Conservation (phyloP, 2,888 invertebrate genomes). For the Odontomyia ornata region DNA sequence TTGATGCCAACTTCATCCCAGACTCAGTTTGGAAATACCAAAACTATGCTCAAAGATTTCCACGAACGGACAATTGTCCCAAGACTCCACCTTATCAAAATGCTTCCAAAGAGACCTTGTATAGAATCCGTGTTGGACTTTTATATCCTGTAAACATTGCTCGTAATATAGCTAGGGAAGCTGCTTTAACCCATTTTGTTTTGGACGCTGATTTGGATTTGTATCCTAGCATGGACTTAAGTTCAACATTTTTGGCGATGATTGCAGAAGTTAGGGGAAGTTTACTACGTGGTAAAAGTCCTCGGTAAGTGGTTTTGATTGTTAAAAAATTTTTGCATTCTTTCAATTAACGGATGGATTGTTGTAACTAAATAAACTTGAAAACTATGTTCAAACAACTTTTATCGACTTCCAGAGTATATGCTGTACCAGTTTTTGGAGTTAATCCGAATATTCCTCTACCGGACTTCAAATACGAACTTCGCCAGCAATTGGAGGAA, state of each 20-base stretch:
- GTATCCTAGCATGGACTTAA: background rate
- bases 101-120: background rate
- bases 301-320: background rate
- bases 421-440: background rate
- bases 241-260: background rate
- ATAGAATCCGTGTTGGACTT: background rate
- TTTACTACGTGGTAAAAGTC: background rate
- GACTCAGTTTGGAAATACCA: background rate
- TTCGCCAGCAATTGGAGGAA: background rate
- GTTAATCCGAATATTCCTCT: background rate
- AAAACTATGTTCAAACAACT: background rate
- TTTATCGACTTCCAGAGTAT: background rate
- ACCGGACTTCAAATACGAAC: background rate
- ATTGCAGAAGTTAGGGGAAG: background rate
- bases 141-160: background rate
- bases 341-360: too few relatives aligned
- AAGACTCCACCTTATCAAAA: background rate
- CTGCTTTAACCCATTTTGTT: background rate
- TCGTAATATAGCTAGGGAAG: background rate
- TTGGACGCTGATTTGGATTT: background rate
- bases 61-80: background rate
- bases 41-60: background rate
- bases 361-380: too few relatives aligned
- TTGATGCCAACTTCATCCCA: background rate
- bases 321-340: background rate